phyloP scores from a whole-genome alignment of 2,797 vertebrate genomes.

The Eulemur rubriventer region DNA sequence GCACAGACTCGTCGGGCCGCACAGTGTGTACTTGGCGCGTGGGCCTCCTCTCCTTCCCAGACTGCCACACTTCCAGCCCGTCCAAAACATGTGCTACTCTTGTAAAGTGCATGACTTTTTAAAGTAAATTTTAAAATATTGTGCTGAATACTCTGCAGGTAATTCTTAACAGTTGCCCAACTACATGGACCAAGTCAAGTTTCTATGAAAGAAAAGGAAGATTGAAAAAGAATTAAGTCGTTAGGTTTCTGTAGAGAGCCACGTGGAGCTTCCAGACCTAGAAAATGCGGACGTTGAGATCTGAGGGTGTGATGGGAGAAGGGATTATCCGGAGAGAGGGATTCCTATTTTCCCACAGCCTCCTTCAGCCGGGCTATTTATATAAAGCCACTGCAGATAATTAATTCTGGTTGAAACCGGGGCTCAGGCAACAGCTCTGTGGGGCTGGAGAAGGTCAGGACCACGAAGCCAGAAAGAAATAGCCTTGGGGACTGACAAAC shows the following conservation, averaged over 20 bases:
- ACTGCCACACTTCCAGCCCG: neutral
- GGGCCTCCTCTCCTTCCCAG: neutral
- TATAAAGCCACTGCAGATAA: neutral
- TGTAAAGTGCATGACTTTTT: neutral
- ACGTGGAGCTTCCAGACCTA: neutral
- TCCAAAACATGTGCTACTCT: neutral
- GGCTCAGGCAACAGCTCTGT: neutral
- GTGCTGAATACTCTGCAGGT: neutral
- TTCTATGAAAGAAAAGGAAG: neutral
- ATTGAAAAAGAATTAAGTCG: neutral
- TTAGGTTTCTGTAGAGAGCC: neutral
- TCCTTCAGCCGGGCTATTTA: neutral
- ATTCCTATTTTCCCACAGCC: neutral
- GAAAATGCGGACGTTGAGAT: neutral
- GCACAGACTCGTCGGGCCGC: neutral
- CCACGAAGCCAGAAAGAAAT: neutral
- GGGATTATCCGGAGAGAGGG: neutral
- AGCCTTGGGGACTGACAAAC: neutral
- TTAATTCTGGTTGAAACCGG: neutral
- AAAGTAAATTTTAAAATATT: neutral
- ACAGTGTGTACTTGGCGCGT: neutral
- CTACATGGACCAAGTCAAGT: neutral
- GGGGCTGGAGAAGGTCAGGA: neutral
- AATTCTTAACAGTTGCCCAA: neutral
- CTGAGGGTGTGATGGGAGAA: neutral